Percentiles rank a stretch among this genome's conserved stretches.
phyloP scores from a whole-genome alignment of 2,888 invertebrate genomes.

The Chirona hameri region DNA sequence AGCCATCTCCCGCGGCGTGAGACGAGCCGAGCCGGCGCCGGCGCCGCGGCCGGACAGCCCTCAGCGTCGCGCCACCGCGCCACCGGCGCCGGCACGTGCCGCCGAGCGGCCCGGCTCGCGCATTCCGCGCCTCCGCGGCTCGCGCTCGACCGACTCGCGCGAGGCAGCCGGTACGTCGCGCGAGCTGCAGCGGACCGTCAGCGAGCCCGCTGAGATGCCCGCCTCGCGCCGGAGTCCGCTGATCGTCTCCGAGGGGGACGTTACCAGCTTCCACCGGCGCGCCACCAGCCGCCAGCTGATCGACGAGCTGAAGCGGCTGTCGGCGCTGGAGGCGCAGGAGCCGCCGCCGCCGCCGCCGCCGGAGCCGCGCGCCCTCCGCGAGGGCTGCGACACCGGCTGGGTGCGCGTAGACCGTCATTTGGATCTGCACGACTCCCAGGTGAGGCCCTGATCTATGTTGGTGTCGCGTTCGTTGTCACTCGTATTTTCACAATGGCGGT shows the following conservation, averaged over 20 bases:
- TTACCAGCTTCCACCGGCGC: conserved; percentile 66
- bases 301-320: conserved; percentile 66
- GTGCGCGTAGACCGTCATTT: conserved; percentile 72
- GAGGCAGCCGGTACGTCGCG: background rate
- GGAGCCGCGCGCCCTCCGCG: conserved; percentile 35
- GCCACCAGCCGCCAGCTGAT: conserved; percentile 73
- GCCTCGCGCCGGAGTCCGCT: background rate
- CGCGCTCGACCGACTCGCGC: conserved; percentile 24
- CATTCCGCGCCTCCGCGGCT: conserved; percentile 11
- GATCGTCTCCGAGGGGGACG: conserved; percentile 42
- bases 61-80: background rate
- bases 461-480: too few relatives aligned
- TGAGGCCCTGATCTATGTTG: too few relatives aligned
- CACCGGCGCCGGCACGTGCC: background rate
- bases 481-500: too few relatives aligned
- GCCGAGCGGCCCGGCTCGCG: conserved; percentile 1
- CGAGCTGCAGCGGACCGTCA: conserved; percentile 5
- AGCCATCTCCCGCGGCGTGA: background rate
- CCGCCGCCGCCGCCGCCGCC: conserved; percentile 39
- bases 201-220: conserved; percentile 25
- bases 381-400: conserved; percentile 67
- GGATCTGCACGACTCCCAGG: conserved; percentile 74
- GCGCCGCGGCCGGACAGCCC: background rate
- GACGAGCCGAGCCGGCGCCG: background rate
- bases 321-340: conserved; percentile 53